Evolutionary conservation across 2,888 invertebrate genomes (phyloP), one percentile per base, ranked within the genome.

Genomic region (Azorinus chamasolen): DNA sequence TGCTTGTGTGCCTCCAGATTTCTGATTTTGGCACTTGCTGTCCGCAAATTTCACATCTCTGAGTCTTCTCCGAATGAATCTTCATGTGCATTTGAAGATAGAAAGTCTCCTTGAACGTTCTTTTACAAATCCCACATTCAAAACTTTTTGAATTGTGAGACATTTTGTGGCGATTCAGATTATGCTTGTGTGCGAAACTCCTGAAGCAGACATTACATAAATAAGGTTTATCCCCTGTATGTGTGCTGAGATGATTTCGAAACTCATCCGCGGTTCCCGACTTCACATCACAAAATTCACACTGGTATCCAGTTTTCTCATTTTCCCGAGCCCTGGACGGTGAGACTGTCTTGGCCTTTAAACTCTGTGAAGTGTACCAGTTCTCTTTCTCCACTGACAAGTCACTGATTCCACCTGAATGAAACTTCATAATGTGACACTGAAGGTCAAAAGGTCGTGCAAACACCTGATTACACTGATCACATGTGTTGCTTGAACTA

Each of bases 1-100:
- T 39, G 12, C 54, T 63, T 0, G 70, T 68, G 50, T 79, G 79
- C 12, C 46, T 16, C 53, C 32, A 51, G 2, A 72, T 43, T 25
- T 79, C 72, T 1, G 59, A 48, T 39, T 72, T 72, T 3, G 63
- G 41, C 3, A 79, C 72, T 20, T 46, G 27, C 18, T 64, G 37
- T 10, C 75, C 75, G 53, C 79, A 79, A 6, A 79, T 75, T 46
- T 79, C 71, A 53, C 79, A 79, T 12, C 18, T 50, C 14, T 37
- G 27, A 39, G 24, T 32, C n/a, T 69, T 68, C 10, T 62, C 61
- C 1, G 27, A n/a, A 24, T 79, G 79, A 5, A 64, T 51, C 32
- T 75, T 75, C 58, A 61, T 64, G 16, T 79, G 79, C 79, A 79
- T 79, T 46, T 79, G 72, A 3, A 79, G 72, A 41, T 79, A 79